A percentile compares a stretch with the other conserved stretches of the same genome.
Evolutionary conservation across 2,888 invertebrate species (phyloP).

Genomic region (Drosophila ezoana): DNA sequence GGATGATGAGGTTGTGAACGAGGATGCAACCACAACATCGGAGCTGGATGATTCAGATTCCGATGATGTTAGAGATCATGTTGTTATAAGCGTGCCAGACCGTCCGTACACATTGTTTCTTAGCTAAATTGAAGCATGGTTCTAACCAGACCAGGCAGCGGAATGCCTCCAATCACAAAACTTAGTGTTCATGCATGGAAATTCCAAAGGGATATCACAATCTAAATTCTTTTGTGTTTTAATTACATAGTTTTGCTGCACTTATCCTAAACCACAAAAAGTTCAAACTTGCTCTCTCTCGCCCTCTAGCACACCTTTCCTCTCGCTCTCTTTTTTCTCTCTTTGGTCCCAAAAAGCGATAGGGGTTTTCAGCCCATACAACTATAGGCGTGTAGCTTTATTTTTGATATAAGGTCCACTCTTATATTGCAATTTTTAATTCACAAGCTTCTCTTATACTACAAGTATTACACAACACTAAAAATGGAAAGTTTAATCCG

Average conservation of each 20-base stretch:
- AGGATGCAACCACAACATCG: neutral
- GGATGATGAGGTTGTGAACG: neutral
- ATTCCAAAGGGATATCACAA: constrained; percentile 5
- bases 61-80: constrained; percentile 7
- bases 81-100: constrained; percentile 32
- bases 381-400: too few species aligned
- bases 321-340: neutral
- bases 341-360: too few species aligned
- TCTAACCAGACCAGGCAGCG: neutral
- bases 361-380: too few species aligned
- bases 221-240: constrained; percentile 41
- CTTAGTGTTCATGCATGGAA: constrained; percentile 10
- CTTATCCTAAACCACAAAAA: neutral
- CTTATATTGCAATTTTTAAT: too few species aligned
- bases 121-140: neutral
- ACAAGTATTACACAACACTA: too few species aligned
- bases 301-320: neutral
- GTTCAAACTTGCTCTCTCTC: neutral
- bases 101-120: constrained; percentile 25
- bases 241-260: constrained; percentile 18
- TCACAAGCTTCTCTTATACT: too few species aligned
- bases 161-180: constrained; percentile 1
- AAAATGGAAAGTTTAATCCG: too few species aligned
- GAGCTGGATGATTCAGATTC: neutral
- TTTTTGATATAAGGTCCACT: too few species aligned